Percentiles rank a stretch among this genome's conserved stretches.
Evolutionary conservation across 2,113 vertebrate genomes (phyloP).

Genomic region (Seriola rivoliana): DNA sequence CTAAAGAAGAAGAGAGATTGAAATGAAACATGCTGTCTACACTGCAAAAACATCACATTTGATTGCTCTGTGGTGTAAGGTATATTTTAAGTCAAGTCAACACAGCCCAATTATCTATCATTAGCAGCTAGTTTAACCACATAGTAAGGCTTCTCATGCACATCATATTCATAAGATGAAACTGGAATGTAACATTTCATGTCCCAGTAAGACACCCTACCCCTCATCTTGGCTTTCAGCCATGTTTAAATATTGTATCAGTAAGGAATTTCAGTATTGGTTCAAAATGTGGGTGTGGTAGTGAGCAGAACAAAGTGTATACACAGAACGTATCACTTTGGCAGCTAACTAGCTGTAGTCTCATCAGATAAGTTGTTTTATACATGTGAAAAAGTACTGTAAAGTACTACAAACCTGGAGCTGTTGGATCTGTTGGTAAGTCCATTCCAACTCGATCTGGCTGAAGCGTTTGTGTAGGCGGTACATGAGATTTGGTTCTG

Average conservation of each 20-base stretch:
- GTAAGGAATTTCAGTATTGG: conserved; percentile 42
- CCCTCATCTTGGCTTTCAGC: conserved; percentile 13
- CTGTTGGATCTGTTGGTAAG: conserved; percentile 93
- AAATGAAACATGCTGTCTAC: background rate
- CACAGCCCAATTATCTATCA: conserved; percentile 29
- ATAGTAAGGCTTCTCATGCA: conserved; percentile 2
- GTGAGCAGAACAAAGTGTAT: conserved; percentile 14
- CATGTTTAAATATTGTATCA: conserved; percentile 37
- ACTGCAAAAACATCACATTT: conserved; percentile 11
- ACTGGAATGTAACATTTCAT: conserved; percentile 29
- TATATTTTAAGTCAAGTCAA: conserved; percentile 23
- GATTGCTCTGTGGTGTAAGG: background rate
- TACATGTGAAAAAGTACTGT: background rate
- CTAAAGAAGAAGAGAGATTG: background rate
- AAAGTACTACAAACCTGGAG: conserved; percentile 88
- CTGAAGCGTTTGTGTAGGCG: conserved; percentile 94
- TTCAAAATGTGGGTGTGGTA: conserved; percentile 9
- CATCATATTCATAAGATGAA: conserved; percentile 5
- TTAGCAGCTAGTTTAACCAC: conserved; percentile 25
- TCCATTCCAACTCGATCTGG: conserved; percentile 91
- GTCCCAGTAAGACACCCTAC: background rate
- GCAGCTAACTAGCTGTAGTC: background rate
- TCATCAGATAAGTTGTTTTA: background rate
- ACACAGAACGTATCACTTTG: conserved; percentile 2
- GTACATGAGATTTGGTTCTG: conserved; percentile 93